These are phyloP conservation scores for Medauroidea extradentata DNA, from an alignment of 1,140 invertebrate species.

Conservation along the genomic window DNA sequence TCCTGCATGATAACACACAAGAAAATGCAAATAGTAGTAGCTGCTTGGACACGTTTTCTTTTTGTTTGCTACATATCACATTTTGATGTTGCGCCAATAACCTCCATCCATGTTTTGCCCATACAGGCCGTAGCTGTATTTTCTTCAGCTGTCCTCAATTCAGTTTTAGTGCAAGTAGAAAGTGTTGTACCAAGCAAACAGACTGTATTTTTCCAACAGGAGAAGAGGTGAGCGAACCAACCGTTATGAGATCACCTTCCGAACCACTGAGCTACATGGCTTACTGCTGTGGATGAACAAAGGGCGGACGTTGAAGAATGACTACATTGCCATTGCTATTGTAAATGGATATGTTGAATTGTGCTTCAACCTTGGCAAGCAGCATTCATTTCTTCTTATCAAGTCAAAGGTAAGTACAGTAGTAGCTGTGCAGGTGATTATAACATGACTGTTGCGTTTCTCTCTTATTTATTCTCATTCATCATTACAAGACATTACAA, in stretches of 20 bases:
- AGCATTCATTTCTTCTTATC: constrained; percentile 49
- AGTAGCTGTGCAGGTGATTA: too few relatives aligned
- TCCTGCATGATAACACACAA: too few relatives aligned
- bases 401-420: constrained; percentile 46
- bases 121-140: background rate
- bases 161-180: too few relatives aligned
- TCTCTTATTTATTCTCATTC: too few relatives aligned
- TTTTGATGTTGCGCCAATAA: too few relatives aligned
- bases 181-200: too few relatives aligned
- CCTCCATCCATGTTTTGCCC: background rate
- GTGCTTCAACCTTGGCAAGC: constrained; percentile 59
- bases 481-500: too few relatives aligned
- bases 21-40: too few relatives aligned
- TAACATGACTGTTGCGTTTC: too few relatives aligned
- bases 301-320: constrained; percentile 40
- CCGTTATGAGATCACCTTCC: constrained; percentile 65
- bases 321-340: constrained; percentile 59
- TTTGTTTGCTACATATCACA: too few relatives aligned
- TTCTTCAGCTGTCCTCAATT: constrained; percentile 48
- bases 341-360: constrained; percentile 57
- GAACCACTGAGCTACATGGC: constrained; percentile 59
- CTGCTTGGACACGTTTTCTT: too few relatives aligned
- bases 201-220: constrained; percentile 39
- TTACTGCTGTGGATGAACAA: constrained; percentile 64
- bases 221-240: constrained; percentile 61